These are phyloP conservation scores for Rousettus madagascariensis DNA, from an alignment of 2,797 vertebrate genomes.

Conservation along the genomic window DNA sequence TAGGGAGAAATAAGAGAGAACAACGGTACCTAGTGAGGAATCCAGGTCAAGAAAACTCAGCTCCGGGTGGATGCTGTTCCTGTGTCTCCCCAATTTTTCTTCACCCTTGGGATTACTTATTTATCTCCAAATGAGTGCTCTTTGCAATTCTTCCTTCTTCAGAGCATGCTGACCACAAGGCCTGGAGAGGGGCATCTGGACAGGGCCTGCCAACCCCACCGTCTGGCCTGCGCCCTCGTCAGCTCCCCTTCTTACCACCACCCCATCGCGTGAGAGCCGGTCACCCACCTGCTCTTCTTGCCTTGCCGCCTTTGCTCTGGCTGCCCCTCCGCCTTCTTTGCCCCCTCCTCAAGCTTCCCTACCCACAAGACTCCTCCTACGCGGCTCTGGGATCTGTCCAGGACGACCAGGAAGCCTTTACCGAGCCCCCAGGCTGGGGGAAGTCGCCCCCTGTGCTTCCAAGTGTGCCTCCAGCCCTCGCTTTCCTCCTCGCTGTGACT, in stretches of 20 bases:
- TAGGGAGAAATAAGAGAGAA: neutral
- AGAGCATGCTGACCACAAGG: neutral
- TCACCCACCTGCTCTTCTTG: neutral
- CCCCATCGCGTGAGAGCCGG: no score
- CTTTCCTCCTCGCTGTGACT: no score
- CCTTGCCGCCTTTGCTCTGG: neutral
- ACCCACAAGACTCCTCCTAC: neutral
- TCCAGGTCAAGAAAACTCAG: neutral
- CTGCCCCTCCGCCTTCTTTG: neutral
- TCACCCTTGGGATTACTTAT: neutral
- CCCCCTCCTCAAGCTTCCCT: neutral
- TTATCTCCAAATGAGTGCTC: neutral
- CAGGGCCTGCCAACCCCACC: no score
- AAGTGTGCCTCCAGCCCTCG: no score
- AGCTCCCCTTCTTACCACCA: no score
- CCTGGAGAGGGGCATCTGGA: no score
- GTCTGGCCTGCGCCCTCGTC: fast-evolving
- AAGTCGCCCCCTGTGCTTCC: neutral
- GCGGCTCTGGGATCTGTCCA: no score
- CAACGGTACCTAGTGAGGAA: fast-evolving
- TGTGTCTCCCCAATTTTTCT: neutral
- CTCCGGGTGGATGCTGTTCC: fast-evolving
- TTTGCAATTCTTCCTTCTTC: neutral
- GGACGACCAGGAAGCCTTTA: neutral
- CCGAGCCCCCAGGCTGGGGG: fast-evolving